A percentile compares a stretch with the other conserved stretches of the same genome.
phyloP scores from a whole-genome alignment of 1,140 invertebrate species.

The Polypedilum vanderplanki region DNA sequence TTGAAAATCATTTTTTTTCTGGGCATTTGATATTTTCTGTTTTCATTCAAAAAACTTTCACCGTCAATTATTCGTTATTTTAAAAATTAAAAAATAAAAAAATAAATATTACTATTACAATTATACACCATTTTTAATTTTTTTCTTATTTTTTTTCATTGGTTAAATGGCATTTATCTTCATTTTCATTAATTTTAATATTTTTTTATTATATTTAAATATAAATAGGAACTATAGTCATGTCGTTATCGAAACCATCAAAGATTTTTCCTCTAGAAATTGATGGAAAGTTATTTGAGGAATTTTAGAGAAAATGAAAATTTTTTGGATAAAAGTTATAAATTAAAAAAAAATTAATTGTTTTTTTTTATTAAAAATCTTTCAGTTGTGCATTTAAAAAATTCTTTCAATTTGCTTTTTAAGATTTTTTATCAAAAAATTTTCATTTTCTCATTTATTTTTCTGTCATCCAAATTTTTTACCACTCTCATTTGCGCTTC shows the following conservation, averaged over 20 bases:
- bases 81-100: conserved; percentile 29
- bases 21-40: not conserved
- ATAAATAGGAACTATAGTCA: conserved; percentile 12
- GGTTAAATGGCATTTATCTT: not conserved
- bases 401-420: too few species aligned
- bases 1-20: too few species aligned
- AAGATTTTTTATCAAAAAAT: not conserved
- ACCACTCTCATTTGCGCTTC: too few species aligned
- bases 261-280: not conserved
- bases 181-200: not conserved
- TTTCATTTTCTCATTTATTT: not conserved
- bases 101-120: conserved; percentile 29
- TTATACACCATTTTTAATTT: conserved; percentile 25
- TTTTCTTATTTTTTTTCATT: conserved; percentile 17
- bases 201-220: not conserved
- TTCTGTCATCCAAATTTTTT: not conserved
- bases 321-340: not conserved
- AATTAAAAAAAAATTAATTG: too few species aligned
- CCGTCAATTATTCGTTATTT: not conserved
- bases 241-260: not conserved
- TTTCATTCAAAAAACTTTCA: not conserved
- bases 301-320: too few species aligned
- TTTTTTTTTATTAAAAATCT: too few species aligned
- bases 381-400: too few species aligned
- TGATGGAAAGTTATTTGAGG: not conserved